phyloP scores from a whole-genome alignment of 2,888 invertebrate species.

The Sarcophaga caerulescens region DNA sequence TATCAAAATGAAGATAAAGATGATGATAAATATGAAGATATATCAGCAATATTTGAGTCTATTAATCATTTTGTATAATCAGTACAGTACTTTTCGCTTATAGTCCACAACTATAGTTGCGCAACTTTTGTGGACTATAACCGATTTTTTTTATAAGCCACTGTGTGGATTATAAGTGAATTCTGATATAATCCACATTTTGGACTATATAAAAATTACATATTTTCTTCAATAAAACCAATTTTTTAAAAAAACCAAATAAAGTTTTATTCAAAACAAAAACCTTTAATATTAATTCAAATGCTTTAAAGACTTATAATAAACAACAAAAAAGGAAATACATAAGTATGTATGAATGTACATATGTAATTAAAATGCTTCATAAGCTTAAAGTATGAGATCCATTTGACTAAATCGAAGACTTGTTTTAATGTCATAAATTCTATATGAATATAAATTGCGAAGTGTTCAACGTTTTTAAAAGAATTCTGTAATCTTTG shows the following conservation, averaged over 20 bases:
- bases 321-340: not conserved
- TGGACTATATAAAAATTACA: constrained; percentile 4
- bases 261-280: too few species aligned
- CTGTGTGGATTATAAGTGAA: too few species aligned
- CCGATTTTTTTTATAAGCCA: not conserved
- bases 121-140: not conserved
- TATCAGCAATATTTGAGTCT: too few species aligned
- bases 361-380: not conserved
- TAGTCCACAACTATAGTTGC: not conserved
- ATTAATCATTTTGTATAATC: too few species aligned
- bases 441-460: not conserved
- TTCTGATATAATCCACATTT: not conserved
- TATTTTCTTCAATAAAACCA: not conserved
- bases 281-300: not conserved
- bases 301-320: not conserved
- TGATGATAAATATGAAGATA: too few species aligned
- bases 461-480: not conserved
- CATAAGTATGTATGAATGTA: too few species aligned
- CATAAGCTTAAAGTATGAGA: constrained; percentile 3
- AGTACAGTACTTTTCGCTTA: not conserved
- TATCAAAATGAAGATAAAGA: too few species aligned
- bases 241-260: not conserved
- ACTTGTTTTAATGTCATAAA: not conserved
- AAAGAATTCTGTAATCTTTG: constrained; percentile 8
- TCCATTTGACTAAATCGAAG: not conserved